phyloP scores from a whole-genome alignment of 2,797 vertebrate species.

The Cuniculus paca region DNA sequence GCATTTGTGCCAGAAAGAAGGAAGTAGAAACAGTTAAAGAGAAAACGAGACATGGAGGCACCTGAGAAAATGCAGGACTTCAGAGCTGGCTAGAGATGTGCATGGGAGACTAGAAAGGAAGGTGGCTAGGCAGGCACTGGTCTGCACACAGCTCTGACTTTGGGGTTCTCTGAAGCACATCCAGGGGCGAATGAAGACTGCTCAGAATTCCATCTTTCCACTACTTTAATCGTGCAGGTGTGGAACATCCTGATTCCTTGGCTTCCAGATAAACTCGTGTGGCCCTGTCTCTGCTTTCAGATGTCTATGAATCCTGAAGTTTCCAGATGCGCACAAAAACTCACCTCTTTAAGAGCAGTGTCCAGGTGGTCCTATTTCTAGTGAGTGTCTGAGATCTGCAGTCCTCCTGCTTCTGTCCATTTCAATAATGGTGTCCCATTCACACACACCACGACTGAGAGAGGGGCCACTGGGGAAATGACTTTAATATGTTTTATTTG shows the following conservation, averaged over 20 bases:
- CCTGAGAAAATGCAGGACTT: background rate
- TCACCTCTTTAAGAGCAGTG: background rate
- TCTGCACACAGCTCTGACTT: background rate
- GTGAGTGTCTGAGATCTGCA: background rate
- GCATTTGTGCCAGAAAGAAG: background rate
- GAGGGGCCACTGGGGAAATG: background rate
- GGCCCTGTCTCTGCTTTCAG: constrained; percentile 23
- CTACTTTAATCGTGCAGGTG: background rate
- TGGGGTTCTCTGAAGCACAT: background rate
- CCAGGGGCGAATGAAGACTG: background rate
- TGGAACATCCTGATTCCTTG: background rate
- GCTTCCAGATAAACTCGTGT: background rate
- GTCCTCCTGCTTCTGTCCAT: background rate
- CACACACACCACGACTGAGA: background rate
- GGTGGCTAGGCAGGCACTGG: background rate
- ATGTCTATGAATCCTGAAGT: background rate
- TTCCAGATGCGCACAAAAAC: background rate
- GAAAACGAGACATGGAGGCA: background rate
- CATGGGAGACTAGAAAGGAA: background rate
- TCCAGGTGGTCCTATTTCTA: background rate
- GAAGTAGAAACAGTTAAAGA: background rate
- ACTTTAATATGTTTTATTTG: background rate
- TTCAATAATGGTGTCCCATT: background rate
- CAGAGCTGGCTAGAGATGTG: background rate
- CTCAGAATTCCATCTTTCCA: background rate